Evolutionary conservation across 2,797 vertebrate species (phyloP), one percentile per base, ranked within the genome.

Genomic region (Sebastes vulpes): DNA sequence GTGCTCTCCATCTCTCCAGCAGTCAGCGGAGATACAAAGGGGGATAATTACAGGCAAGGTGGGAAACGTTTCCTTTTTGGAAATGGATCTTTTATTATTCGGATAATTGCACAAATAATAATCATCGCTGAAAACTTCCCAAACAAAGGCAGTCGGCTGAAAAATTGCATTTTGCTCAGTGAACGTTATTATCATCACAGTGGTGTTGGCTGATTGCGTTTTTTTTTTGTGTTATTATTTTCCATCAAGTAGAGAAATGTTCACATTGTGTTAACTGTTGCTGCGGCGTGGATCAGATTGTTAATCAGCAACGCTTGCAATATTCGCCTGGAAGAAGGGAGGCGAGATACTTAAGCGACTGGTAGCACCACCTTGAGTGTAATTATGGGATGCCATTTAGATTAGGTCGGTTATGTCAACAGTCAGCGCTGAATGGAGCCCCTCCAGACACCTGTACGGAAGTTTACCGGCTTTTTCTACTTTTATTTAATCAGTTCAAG

Each of bases 111-210:
- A 73, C 90, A 90, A 93, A 95, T 90, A 93, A 87, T 85, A 90
- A 90, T 93, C 59, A 86, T 89, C 77, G 79, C 75, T 67, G 65
- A 85, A 92, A 92, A 87, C 52, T 38, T 91, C 50, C 85, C 72
- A 92, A 94, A 94, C 87, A 89, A 94, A 93, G 31, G 86, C 92
- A 93, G 81, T 86, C 74, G 32, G 77, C 86, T 94, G 93, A 94
- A 87, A 93, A 93, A 94, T 93, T 92, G 79, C 88, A 82, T 91
- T 93, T 94, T 83, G 79, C 84, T 88, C 84, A 79, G 77, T 73
- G 86, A 89, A 77, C n/a, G 61, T 90, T 85, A 89, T 92, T 88
- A 92, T 83, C 79, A 35, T 88, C 88, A 73, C 84, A 88, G 88
- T 85, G 71, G 82, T 84, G 73, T 67, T 63, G 71, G 79, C 71